Base-by-base conservation (phyloP, 1,140 invertebrate species). In the Drosophila prosaltans region DNA sequence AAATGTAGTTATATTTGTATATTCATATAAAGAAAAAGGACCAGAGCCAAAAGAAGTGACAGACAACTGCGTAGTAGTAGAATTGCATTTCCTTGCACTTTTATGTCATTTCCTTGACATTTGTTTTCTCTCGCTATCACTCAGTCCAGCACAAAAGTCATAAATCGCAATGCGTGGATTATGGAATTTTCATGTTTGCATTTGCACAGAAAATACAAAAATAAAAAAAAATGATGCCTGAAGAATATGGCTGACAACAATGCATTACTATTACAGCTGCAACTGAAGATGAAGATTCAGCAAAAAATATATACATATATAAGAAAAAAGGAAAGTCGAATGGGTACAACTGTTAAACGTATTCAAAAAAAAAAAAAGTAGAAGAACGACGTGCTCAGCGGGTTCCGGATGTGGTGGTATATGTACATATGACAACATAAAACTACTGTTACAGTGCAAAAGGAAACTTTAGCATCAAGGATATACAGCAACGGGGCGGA, bases 91-190 rank as follows among this genome's bases (percentile, higher is more conserved):
- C 60, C 76, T 65, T 69, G 55, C 74, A 69, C 64, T 70, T 64
- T 78, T 78, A 40, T 62, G 64, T 69, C 79, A 78, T 85, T 84
- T 85, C 72, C 78, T 77, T 89, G 70, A 78, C 84, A 89, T 73
- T 89, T 83, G 85, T 83, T 89, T 36, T 78, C 80, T 89, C 67
- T 78, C 74, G 71, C 78, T 81, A 84, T 89, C 84, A 89, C 65
- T 89, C 84, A 89, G 58, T 59, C 71, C 75, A 67, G 48, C 69
- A 82, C 78, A 81, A 81, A 89, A 89, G 84, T 89, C 84, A 89
- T 89, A 89, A 89, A 89, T 89, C 84, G 84, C 85, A 88, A 89
- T 90, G 84, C 84, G 85, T 89, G 84, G 84, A 89, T 89, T 89
- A 89, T 89, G 84, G 77, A 89, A 89, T 89, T 89, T 89, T 89